phyloP scores from a whole-genome alignment of 2,113 vertebrate species.

The Ammodytes marinus region DNA sequence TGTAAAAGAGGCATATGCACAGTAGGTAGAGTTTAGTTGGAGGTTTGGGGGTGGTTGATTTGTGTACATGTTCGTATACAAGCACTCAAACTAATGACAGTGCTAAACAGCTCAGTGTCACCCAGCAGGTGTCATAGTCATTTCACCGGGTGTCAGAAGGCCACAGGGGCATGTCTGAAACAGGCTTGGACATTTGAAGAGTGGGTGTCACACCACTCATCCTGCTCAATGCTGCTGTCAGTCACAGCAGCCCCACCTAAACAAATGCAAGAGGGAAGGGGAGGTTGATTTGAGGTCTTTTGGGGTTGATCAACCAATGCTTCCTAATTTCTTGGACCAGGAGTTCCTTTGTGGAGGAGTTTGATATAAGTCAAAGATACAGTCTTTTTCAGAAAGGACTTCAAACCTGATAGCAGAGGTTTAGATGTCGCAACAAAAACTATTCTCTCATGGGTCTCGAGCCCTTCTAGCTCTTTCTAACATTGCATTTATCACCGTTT shows the following conservation, averaged over 20 bases:
- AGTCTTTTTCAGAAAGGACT: background rate
- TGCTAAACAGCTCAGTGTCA: constrained; percentile 48
- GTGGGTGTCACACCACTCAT: constrained; percentile 42
- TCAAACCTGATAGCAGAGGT: background rate
- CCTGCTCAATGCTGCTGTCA: constrained; percentile 72
- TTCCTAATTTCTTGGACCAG: background rate
- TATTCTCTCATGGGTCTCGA: background rate
- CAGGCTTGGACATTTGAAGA: constrained; percentile 26
- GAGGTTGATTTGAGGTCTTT: background rate
- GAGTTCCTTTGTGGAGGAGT: background rate
- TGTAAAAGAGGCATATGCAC: too few relatives aligned
- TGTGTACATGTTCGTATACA: background rate
- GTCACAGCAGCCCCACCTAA: constrained; percentile 43
- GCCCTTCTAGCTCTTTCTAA: background rate
- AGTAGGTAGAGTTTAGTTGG: background rate
- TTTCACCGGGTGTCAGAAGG: constrained; percentile 57
- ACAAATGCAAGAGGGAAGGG: constrained; percentile 21
- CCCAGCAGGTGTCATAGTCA: constrained; percentile 17
- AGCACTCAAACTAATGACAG: constrained; percentile 22
- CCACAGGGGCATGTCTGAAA: constrained; percentile 35
- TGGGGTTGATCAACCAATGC: constrained; percentile 20
- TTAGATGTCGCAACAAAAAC: background rate
- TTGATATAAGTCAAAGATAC: background rate
- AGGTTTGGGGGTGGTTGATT: background rate
- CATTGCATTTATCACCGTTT: background rate